Base-by-base conservation (phyloP, 2,113 vertebrate species). In the Bos taurus region DNA sequence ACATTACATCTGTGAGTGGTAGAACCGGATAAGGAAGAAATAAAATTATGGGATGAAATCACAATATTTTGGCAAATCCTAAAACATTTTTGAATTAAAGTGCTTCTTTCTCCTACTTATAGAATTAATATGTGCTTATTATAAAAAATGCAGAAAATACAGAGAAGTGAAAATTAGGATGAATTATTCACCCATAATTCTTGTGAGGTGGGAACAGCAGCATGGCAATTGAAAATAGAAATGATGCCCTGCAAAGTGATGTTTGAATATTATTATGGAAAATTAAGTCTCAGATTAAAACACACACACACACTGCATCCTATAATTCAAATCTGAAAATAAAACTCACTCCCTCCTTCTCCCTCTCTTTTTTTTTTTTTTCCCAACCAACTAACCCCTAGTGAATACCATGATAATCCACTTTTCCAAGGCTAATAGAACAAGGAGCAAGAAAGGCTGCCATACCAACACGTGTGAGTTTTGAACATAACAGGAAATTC, bases 111-210 rank as follows among this genome's bases (percentile, higher is more conserved):
- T 67, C 71, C 40, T 91, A 21, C 83, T 95, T 91, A 56, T 95
- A 83, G 56, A 82, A 95, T 91, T 89, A 92, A 87, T 74, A 92
- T 83, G n/a, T 89, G 40, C 10, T 67, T 50, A 4, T 71, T 93
- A 83, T 88, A 83, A 94, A 87, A 82, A 17, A 3, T 48, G 5
- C 67, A 93, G 84, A 91, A 98, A 92, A 90, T 60, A 48, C 10
- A 90, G 57, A 86, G 46, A 90, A 95, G 33, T 92, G 50, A 90
- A 89, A 83, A 81, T 90, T 93, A 17, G 62, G 46, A 46, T 67
- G 62, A 94, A 92, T 97, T 97, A 91, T 91, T 95, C 81, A 91
- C 57, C 33, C 33, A 67, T 87, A 95, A 60, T 90, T 95, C 60
- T 91, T 80, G n/a, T 89, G 60, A 88, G 30, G 6, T 87, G 50